Conservation (phyloP, 2,888 invertebrate genomes). For the Cryptus armator region DNA sequence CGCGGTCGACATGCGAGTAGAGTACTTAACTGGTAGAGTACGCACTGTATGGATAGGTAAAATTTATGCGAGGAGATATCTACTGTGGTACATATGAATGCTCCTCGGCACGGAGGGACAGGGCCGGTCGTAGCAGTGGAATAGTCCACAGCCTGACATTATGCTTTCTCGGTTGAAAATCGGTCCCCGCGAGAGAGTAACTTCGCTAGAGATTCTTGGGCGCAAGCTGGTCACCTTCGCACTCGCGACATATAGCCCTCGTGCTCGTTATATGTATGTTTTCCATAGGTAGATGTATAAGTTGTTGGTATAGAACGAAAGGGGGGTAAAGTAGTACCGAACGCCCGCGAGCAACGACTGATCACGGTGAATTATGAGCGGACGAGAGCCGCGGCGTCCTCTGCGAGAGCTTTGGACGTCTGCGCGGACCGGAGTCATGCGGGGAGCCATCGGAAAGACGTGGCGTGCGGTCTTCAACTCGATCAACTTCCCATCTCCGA, state of each 20-base stretch:
- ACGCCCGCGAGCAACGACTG: conserved; percentile 66
- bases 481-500: conserved; percentile 27
- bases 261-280: background rate
- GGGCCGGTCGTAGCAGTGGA: background rate
- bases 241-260: conserved; percentile 42
- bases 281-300: conserved; percentile 1
- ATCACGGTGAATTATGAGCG: conserved; percentile 74
- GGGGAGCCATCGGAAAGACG: conserved; percentile 45
- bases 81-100: conserved; percentile 26
- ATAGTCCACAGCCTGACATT: conserved; percentile 43
- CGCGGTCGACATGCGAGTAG: conserved; percentile 55
- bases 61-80: conserved; percentile 74
- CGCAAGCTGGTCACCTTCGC: conserved; percentile 40
- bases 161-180: conserved; percentile 33
- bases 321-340: conserved; percentile 41
- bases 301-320: conserved; percentile 20
- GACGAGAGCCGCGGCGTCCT: conserved; percentile 40
- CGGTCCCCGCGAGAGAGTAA: conserved; percentile 11
- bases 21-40: conserved; percentile 43
- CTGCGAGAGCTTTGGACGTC: conserved; percentile 59
- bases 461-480: conserved; percentile 57
- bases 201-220: conserved; percentile 18
- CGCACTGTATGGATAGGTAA: conserved; percentile 71
- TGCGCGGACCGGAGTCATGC: conserved; percentile 36
- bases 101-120: background rate